phyloP scores from a whole-genome alignment of 2,113 vertebrate genomes.

The Nyctereutes procyonoides region DNA sequence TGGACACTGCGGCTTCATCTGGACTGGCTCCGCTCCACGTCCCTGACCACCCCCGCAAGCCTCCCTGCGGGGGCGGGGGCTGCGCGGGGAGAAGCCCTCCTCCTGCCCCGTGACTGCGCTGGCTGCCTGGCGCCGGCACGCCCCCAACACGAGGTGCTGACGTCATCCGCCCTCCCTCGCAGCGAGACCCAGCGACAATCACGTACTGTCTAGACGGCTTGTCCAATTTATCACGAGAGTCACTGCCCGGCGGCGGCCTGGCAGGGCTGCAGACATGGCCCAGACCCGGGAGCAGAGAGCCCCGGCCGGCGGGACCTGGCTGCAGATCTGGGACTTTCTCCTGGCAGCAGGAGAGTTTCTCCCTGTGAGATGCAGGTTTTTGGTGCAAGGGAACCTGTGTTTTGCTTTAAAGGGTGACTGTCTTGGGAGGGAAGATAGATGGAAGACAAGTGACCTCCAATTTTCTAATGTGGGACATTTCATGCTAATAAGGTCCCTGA shows the following conservation, averaged over 20 bases:
- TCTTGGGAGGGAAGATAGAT: background rate
- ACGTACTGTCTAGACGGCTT: slow-evolving; percentile 35
- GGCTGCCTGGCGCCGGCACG: background rate
- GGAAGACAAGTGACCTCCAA: background rate
- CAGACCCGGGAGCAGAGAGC: background rate
- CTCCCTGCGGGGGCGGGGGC: background rate
- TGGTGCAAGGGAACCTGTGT: background rate
- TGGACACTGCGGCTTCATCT: background rate
- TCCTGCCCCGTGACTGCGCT: background rate
- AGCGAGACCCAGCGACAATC: background rate
- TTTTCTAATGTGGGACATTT: background rate
- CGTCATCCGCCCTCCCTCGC: background rate
- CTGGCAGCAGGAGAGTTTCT: background rate
- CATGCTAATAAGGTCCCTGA: background rate
- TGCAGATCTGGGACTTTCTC: background rate
- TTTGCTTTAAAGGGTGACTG: background rate
- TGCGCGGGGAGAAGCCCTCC: background rate
- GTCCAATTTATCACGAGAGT: background rate
- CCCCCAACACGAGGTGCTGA: background rate
- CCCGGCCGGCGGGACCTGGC: accelerated
- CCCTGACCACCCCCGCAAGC: background rate
- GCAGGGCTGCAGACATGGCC: background rate
- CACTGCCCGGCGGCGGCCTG: background rate
- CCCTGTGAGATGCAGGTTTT: background rate
- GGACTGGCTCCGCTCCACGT: background rate